These are phyloP conservation scores for Xestobium rufovillosum DNA, from an alignment of 2,888 invertebrate genomes.

Conservation along the genomic window DNA sequence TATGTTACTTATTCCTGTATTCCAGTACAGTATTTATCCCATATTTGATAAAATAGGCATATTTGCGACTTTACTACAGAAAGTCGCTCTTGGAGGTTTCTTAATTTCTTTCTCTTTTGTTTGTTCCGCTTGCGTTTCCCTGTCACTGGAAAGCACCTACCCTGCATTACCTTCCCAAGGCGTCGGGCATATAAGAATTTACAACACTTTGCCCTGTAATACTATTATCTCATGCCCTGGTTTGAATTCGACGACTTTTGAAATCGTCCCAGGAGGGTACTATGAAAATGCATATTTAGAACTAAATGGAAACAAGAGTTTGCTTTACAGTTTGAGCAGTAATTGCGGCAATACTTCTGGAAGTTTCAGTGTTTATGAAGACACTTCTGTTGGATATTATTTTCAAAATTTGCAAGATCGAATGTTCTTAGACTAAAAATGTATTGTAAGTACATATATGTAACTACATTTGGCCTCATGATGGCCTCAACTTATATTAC, in stretches of 20 bases:
- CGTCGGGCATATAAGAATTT: constrained; percentile 59
- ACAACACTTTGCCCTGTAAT: constrained; percentile 58
- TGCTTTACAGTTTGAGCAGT: background rate
- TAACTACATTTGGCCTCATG: too few species aligned
- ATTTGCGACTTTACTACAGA: constrained; percentile 71
- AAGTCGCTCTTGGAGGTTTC: constrained; percentile 81
- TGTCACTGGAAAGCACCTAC: constrained; percentile 65
- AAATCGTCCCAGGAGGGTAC: background rate
- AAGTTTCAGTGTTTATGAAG: background rate
- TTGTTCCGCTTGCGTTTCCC: constrained; percentile 80
- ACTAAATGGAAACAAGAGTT: background rate
- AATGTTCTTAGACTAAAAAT: too few species aligned
- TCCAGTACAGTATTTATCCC: constrained; percentile 76
- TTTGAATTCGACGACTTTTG: background rate
- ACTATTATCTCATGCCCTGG: constrained; percentile 24
- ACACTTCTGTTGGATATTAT: background rate
- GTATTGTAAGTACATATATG: too few species aligned
- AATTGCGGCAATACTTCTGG: background rate
- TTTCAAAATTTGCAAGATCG: too few species aligned
- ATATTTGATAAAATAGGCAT: constrained; percentile 58
- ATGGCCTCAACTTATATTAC: too few species aligned
- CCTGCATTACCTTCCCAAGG: constrained; percentile 50
- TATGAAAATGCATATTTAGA: background rate
- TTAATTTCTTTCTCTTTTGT: constrained; percentile 79
- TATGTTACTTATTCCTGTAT: constrained; percentile 76